Evolutionary conservation across 2,797 vertebrate species (phyloP).

Genomic region (Masticophis lateralis): DNA sequence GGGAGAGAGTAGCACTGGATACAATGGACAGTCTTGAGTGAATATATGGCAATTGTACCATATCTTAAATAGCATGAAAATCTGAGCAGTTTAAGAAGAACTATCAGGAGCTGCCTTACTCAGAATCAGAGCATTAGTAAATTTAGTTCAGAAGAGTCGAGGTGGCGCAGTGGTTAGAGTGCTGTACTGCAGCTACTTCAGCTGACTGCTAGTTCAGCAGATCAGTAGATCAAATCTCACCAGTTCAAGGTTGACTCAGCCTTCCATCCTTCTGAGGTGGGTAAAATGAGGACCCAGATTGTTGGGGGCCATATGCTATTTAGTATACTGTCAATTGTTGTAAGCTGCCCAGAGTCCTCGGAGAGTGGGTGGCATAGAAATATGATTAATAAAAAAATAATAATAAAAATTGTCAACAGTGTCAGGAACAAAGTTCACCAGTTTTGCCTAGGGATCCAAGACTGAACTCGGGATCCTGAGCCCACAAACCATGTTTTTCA

Average conservation of each 20-base stretch:
- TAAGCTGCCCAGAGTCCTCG: too few relatives aligned
- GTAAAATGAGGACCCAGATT: too few relatives aligned
- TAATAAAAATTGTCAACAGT: neutral
- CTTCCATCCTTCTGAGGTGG: too few relatives aligned
- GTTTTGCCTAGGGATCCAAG: neutral
- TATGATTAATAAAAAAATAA: too few relatives aligned
- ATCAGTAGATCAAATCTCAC: too few relatives aligned
- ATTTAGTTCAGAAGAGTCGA: neutral
- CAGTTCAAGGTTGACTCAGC: too few relatives aligned
- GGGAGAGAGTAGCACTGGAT: neutral
- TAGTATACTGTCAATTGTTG: too few relatives aligned
- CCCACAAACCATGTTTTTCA: neutral
- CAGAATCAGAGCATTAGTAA: neutral
- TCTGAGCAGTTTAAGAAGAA: neutral
- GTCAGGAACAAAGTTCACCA: neutral
- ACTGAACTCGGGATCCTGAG: neutral
- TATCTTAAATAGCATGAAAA: neutral
- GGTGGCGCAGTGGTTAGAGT: too few relatives aligned
- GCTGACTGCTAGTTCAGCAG: too few relatives aligned
- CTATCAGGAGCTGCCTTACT: neutral
- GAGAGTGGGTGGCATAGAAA: too few relatives aligned
- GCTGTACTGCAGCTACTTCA: too few relatives aligned
- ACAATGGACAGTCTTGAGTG: neutral
- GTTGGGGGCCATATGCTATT: too few relatives aligned
- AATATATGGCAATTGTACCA: neutral